These are phyloP conservation scores for Halictus quadricinctus DNA, from an alignment of 2,888 invertebrate genomes.

Conservation along the genomic window DNA sequence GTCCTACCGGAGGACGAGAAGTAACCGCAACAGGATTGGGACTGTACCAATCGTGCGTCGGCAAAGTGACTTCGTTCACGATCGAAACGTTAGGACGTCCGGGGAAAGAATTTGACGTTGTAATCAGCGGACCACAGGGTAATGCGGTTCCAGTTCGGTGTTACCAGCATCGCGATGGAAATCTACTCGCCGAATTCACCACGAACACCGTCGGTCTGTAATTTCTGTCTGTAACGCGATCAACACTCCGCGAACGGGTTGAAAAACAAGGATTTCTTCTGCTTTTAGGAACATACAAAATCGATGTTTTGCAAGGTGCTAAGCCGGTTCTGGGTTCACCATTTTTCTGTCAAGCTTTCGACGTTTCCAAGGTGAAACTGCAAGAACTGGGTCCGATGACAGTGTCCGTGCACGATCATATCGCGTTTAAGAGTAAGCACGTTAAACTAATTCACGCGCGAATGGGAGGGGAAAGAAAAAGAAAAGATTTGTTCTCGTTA, in stretches of 20 bases:
- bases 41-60: conserved; percentile 92
- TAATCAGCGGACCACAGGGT: conserved; percentile 91
- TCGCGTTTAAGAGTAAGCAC: conserved; percentile 89
- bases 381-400: conserved; percentile 90
- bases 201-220: conserved; percentile 88
- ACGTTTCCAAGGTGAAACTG: conserved; percentile 91
- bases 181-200: conserved; percentile 96
- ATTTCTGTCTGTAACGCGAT: not conserved
- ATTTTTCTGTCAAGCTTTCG: conserved; percentile 95
- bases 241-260: not conserved
- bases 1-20: conserved; percentile 88
- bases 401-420: conserved; percentile 91
- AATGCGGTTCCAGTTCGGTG: conserved; percentile 94
- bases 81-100: conserved; percentile 94
- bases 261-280: conserved; percentile 29
- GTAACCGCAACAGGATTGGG: conserved; percentile 91
- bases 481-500: not conserved
- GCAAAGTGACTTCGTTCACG: conserved; percentile 92
- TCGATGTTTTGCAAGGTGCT: conserved; percentile 95
- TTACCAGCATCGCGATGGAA: conserved; percentile 97
- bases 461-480: not conserved
- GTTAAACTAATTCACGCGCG: not conserved
- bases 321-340: conserved; percentile 96
- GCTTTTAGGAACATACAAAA: conserved; percentile 79
- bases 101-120: conserved; percentile 95